Evolutionary conservation across 2,113 vertebrate genomes (phyloP).

Genomic region (Rhinogobius similis): DNA sequence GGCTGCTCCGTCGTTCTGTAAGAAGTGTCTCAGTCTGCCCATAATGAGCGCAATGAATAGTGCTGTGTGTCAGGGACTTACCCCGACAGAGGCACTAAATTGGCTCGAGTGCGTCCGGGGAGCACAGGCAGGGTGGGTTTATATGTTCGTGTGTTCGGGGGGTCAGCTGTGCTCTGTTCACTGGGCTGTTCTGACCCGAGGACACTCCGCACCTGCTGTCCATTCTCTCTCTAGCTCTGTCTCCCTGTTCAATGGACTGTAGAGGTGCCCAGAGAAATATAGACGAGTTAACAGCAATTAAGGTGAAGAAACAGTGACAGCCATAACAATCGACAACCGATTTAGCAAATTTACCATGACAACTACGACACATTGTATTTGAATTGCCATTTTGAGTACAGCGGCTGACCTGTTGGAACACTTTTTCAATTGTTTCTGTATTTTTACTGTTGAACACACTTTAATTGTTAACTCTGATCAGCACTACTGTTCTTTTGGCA

Average conservation of each 20-base stretch:
- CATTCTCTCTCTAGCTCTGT: no score
- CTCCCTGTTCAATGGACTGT: slow-evolving; percentile 28
- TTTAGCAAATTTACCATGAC: not conserved
- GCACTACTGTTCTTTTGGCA: not conserved
- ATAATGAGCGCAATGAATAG: slow-evolving; percentile 73
- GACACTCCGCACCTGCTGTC: slow-evolving; percentile 48
- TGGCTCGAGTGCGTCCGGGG: slow-evolving; percentile 48
- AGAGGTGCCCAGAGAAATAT: slow-evolving; percentile 2
- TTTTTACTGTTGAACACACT: no score
- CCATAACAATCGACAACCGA: slow-evolving; percentile 1
- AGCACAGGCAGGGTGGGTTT: slow-evolving; percentile 28
- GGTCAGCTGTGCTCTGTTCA: slow-evolving; percentile 39
- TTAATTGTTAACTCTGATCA: no score
- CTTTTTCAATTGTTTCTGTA: no score
- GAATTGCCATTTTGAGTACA: not conserved
- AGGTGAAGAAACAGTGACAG: not conserved
- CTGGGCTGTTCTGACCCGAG: slow-evolving; percentile 50
- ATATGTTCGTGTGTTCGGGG: not conserved
- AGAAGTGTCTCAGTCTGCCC: slow-evolving; percentile 56
- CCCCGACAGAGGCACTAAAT: slow-evolving; percentile 54
- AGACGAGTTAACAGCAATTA: slow-evolving; percentile 2
- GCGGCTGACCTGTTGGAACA: not conserved
- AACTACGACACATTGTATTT: not conserved
- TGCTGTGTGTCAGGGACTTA: slow-evolving; percentile 50
- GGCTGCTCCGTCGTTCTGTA: slow-evolving; percentile 29